phyloP scores from a whole-genome alignment of 2,113 vertebrate species.

The Tapirus terrestris region DNA sequence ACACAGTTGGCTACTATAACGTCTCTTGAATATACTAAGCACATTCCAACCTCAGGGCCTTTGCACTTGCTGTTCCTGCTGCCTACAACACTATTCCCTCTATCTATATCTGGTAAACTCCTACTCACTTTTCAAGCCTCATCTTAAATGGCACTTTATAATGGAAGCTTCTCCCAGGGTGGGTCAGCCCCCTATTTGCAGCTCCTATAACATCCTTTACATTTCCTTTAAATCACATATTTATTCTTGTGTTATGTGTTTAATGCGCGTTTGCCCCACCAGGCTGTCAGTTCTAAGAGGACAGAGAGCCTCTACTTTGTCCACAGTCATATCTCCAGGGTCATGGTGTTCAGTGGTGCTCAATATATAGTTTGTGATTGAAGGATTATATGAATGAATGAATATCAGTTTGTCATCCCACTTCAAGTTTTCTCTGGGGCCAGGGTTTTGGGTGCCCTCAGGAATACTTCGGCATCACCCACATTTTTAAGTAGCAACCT shows the following conservation, averaged over 20 bases:
- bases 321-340: neutral
- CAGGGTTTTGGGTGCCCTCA: neutral
- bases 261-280: too few species aligned
- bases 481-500: neutral
- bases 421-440: neutral
- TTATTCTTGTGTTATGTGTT: neutral
- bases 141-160: neutral
- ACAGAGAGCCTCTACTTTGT: neutral
- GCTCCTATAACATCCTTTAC: accelerated
- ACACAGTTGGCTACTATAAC: too few species aligned
- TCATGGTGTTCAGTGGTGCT: neutral
- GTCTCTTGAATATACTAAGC: neutral
- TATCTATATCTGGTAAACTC: neutral
- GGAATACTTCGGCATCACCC: neutral
- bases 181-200: neutral
- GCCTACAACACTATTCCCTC: neutral
- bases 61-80: neutral
- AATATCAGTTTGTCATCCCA: neutral
- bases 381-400: neutral
- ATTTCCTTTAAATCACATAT: neutral
- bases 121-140: neutral
- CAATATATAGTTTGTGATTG: neutral
- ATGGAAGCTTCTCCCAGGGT: neutral
- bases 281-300: neutral
- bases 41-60: neutral